phyloP scores from a whole-genome alignment of 1,140 invertebrate species.

The Vanessa tameamea region DNA sequence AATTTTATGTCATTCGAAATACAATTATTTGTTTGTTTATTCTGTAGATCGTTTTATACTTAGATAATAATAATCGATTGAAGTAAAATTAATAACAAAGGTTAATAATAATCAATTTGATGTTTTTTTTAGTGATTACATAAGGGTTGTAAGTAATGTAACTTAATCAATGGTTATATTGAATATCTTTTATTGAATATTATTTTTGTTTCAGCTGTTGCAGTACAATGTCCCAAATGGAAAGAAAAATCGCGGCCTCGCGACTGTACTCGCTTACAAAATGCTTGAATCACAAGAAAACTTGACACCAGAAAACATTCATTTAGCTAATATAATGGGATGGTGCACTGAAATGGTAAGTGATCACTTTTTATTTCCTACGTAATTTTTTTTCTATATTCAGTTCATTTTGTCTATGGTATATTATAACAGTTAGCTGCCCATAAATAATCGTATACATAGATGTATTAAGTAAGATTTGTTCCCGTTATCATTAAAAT shows the following conservation, averaged over 20 bases:
- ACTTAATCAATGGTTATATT: not conserved
- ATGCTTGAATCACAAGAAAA: slow-evolving; percentile 83
- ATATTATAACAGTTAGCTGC: too few species aligned
- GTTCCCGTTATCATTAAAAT: too few species aligned
- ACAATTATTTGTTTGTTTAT: not conserved
- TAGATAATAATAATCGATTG: too few species aligned
- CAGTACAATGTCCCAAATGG: slow-evolving; percentile 92
- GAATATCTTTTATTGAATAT: not conserved
- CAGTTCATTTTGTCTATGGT: too few species aligned
- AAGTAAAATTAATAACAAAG: too few species aligned
- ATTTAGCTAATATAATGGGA: slow-evolving; percentile 91
- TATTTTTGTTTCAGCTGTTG: slow-evolving; percentile 82
- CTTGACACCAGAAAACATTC: slow-evolving; percentile 89
- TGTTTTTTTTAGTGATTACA: too few species aligned
- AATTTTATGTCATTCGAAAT: not conserved
- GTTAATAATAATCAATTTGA: too few species aligned
- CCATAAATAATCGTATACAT: too few species aligned
- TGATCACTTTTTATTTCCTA: slow-evolving; percentile 23
- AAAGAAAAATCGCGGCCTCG: slow-evolving; percentile 90
- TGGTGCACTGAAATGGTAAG: slow-evolving; percentile 97
- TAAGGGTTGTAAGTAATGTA: too few species aligned
- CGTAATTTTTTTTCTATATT: too few species aligned
- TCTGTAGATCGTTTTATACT: not conserved
- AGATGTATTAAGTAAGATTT: too few species aligned
- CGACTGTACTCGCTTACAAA: slow-evolving; percentile 90